Evolutionary conservation across 2,888 invertebrate species (phyloP), one percentile per base, ranked within the genome.

Genomic region (Choreutis nemorana): DNA sequence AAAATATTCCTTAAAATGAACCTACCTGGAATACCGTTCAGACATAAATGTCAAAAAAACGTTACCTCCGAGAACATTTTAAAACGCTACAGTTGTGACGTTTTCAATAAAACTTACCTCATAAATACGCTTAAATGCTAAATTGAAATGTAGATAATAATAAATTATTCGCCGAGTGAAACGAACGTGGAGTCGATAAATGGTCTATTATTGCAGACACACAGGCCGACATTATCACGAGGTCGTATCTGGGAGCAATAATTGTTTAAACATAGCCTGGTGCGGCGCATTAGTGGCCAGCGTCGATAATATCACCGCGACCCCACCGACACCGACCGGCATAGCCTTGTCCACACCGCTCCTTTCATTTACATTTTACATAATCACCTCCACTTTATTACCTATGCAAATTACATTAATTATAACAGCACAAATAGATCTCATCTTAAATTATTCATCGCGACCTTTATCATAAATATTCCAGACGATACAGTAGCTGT

Each of bases 121-220:
- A n/a, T n/a, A n/a, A n/a, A n/a, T n/a, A n/a, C n/a, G n/a, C n/a
- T n/a, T n/a, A n/a, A n/a, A n/a, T n/a, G n/a, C n/a, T n/a, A n/a
- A n/a, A n/a, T n/a, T n/a, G n/a, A n/a, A n/a, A n/a, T n/a, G n/a
- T n/a, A n/a, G n/a, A n/a, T n/a, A n/a, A n/a, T 52, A 63, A 75
- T 73, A 73, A 73, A 75, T 75, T 67, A 73, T 72, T 71, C 70
- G 59, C 55, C 46, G 48, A 47, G 55, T 48, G 61, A 63, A 70
- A 71, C 66, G 64, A 66, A 61, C 63, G 59, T 42, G 49, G 51
- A 66, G 51, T 68, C 68, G 67, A 73, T 72, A 71, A 73, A 72
- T 62, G 70, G 68, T 54, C 72, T 72, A 72, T 73, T 71, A 73
- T 70, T 65, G 61, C 65, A 58, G 55, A 66, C 67, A 70, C 72